A percentile compares a stretch with the other conserved stretches of the same genome.
Evolutionary conservation across 2,888 invertebrate genomes (phyloP).

Genomic region (Chaitophorus viminalis): DNA sequence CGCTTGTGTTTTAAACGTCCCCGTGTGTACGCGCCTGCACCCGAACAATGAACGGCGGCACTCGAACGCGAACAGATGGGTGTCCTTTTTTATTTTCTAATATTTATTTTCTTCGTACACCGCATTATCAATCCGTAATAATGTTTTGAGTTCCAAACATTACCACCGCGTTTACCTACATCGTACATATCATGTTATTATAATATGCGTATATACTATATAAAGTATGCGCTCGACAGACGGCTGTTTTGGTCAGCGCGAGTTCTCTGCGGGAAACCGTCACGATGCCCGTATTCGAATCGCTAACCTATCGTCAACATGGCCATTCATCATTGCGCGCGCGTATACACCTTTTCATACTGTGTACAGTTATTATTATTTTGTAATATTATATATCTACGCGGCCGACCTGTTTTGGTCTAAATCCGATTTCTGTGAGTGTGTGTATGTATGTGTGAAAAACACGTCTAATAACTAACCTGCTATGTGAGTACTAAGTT

Average conservation of each 20-base stretch:
- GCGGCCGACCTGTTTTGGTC: no score
- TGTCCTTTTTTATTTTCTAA: slow-evolving; percentile 1
- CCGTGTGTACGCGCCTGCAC: background rate
- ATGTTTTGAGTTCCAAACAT: background rate
- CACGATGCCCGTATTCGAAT: background rate
- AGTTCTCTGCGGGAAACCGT: background rate
- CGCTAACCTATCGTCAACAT: background rate
- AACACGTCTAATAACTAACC: no score
- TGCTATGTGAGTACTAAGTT: no score
- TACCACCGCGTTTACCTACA: background rate
- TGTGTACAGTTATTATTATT: background rate
- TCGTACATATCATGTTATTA: background rate
- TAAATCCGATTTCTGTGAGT: no score
- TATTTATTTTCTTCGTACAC: background rate
- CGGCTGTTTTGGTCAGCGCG: no score
- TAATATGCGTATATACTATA: no score
- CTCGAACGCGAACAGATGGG: slow-evolving; percentile 54
- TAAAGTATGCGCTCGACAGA: no score
- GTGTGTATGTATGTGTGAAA: no score
- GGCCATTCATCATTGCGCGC: background rate
- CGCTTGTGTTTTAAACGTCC: slow-evolving; percentile 47
- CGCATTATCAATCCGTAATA: background rate
- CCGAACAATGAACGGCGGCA: slow-evolving; percentile 30
- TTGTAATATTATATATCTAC: no score
- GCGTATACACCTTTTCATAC: background rate